Evolutionary conservation across 2,797 vertebrate genomes (phyloP).

Genomic region (Chaetophractus vellerosus): DNA sequence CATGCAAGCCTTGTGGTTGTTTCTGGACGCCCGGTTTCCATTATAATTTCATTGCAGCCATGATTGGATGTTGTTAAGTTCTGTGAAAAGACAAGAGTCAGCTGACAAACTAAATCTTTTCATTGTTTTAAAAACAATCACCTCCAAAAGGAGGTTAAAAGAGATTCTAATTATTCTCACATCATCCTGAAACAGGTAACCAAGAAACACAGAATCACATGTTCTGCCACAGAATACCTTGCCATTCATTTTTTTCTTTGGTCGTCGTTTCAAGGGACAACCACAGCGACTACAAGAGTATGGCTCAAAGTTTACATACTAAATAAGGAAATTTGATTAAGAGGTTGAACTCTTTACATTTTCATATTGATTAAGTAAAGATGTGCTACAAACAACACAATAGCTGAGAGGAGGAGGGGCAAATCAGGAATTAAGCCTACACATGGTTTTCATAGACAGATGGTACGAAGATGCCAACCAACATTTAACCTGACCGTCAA

Average conservation of each 20-base stretch:
- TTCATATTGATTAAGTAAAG: constrained; percentile 45
- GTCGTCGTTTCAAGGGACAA: neutral
- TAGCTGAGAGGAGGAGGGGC: neutral
- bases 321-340: neutral
- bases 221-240: fast-evolving
- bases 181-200: constrained; percentile 57
- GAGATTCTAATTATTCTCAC: constrained; percentile 48
- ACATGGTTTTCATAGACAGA: neutral
- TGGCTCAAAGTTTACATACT: neutral
- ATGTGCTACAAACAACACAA: neutral
- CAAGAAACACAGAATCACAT: constrained; percentile 7
- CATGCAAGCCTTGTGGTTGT: constrained; percentile 2
- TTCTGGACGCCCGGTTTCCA: constrained; percentile 70
- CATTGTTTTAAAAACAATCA: constrained; percentile 43
- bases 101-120: constrained; percentile 65
- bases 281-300: neutral
- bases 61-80: constrained; percentile 43
- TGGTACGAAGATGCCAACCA: neutral
- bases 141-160: constrained; percentile 24
- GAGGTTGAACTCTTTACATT: neutral
- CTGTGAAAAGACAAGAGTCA: constrained; percentile 61
- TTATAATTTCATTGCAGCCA: constrained; percentile 77
- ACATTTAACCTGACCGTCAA: neutral
- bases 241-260: neutral
- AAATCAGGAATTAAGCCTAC: neutral